phyloP scores from a whole-genome alignment of 2,113 vertebrate species.

The Uria lomvia region DNA sequence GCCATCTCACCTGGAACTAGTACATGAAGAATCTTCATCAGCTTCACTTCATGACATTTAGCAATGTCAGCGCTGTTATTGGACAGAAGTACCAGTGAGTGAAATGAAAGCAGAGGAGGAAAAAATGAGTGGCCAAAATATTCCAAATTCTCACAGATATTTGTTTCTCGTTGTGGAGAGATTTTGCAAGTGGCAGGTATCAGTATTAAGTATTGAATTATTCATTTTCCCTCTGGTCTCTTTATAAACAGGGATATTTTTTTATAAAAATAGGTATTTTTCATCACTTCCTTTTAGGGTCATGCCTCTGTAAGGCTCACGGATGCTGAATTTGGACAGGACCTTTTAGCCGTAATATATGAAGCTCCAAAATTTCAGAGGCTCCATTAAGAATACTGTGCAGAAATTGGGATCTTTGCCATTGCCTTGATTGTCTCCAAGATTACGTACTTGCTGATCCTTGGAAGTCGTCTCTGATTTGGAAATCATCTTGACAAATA shows the following conservation, averaged over 20 bases:
- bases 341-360: background rate
- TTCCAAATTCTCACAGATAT: background rate
- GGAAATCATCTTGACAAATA: slow-evolving; percentile 54
- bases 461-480: slow-evolving; percentile 47
- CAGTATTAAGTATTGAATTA: background rate
- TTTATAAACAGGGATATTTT: background rate
- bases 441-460: slow-evolving; percentile 2
- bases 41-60: background rate
- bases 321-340: background rate
- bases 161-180: background rate
- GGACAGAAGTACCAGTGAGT: background rate
- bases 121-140: background rate
- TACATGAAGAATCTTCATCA: background rate
- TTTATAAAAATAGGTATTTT: slow-evolving; percentile 22
- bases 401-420: slow-evolving; percentile 23
- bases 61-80: background rate
- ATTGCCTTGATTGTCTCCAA: slow-evolving; percentile 1
- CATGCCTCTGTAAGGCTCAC: background rate
- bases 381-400: background rate
- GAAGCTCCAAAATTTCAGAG: background rate
- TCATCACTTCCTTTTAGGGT: slow-evolving; percentile 7
- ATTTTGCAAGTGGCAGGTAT: slow-evolving; percentile 39
- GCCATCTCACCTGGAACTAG: slow-evolving; percentile 18
- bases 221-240: slow-evolving; percentile 1
- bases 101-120: background rate